Conservation (phyloP, 2,113 vertebrate genomes). For the Proterorhinus semilunaris region DNA sequence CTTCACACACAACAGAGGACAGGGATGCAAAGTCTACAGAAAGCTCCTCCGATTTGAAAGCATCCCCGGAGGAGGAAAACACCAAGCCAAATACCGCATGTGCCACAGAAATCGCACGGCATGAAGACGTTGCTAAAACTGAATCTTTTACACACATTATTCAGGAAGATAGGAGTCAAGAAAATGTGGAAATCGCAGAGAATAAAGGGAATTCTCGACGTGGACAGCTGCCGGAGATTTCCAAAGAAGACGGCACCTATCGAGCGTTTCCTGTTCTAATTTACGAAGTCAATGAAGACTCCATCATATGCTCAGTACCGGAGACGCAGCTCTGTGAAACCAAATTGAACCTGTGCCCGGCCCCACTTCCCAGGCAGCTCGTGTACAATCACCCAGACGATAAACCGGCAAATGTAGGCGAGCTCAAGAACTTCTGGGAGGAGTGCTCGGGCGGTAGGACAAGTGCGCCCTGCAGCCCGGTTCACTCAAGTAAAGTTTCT, state of each 20-base stretch:
- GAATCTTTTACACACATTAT: neutral
- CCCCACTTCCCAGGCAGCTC: conserved; percentile 7
- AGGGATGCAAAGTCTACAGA: conserved; percentile 17
- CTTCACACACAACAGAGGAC: conserved; percentile 5
- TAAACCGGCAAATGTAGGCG: conserved; percentile 54
- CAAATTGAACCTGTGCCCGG: conserved; percentile 1
- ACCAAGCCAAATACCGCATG: conserved; percentile 29
- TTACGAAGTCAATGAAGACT: conserved; percentile 35
- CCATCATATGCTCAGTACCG: conserved; percentile 18
- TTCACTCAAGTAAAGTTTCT: conserved; percentile 6
- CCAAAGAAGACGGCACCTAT: conserved; percentile 39
- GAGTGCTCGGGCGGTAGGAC: conserved; percentile 45
- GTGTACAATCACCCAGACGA: conserved; percentile 24
- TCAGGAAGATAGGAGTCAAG: neutral
- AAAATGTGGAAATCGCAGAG: neutral
- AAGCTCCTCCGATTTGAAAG: conserved; percentile 35
- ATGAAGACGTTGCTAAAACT: conserved; percentile 1
- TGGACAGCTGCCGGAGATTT: conserved; percentile 4
- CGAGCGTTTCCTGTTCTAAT: conserved; percentile 52
- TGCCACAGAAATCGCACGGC: conserved; percentile 9
- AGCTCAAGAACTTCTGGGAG: conserved; percentile 83
- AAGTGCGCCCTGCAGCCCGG: conserved; percentile 28
- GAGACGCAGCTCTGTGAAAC: conserved; percentile 9
- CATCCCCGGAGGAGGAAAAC: conserved; percentile 45
- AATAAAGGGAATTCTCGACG: conserved; percentile 11